phyloP scores from a whole-genome alignment of 2,113 vertebrate genomes.

The Oncorhynchus tshawytscha region DNA sequence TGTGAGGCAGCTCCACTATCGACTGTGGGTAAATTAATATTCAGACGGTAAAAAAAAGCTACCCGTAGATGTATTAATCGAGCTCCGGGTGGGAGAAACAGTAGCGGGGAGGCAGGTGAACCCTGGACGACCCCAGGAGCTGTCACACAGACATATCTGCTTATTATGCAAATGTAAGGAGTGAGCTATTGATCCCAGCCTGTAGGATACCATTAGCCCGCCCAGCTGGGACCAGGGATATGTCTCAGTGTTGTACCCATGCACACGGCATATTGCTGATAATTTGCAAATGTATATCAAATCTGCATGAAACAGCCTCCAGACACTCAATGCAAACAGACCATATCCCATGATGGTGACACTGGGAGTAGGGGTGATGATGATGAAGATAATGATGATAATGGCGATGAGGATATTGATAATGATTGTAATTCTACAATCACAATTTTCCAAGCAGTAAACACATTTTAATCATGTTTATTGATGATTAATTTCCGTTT shows the following conservation, averaged over 20 bases:
- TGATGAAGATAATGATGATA: not conserved
- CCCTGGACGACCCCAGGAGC: constrained; percentile 52
- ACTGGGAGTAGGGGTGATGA: not conserved
- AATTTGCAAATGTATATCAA: constrained; percentile 18
- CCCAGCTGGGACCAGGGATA: constrained; percentile 42
- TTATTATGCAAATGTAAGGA: constrained; percentile 48
- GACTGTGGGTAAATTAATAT: constrained; percentile 47
- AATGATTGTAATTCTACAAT: not conserved
- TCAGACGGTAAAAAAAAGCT: constrained; percentile 45
- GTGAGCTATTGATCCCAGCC: constrained; percentile 38
- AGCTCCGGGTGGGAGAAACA: constrained; percentile 23
- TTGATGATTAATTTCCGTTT: not conserved
- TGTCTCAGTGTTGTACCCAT: constrained; percentile 26
- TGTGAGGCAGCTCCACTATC: constrained; percentile 11
- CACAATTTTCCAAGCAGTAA: not conserved
- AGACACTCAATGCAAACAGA: constrained; percentile 18
- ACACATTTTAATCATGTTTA: not conserved
- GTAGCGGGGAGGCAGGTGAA: constrained; percentile 48
- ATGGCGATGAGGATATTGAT: not conserved
- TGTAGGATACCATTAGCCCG: constrained; percentile 51
- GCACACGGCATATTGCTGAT: constrained; percentile 15
- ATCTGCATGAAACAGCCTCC: constrained; percentile 20
- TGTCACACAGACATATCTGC: constrained; percentile 53
- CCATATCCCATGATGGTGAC: constrained; percentile 15
- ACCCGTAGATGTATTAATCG: constrained; percentile 37